Evolutionary conservation across 92 coral and sea anemone species (phyloP).

Genomic region (Montipora capitata): DNA sequence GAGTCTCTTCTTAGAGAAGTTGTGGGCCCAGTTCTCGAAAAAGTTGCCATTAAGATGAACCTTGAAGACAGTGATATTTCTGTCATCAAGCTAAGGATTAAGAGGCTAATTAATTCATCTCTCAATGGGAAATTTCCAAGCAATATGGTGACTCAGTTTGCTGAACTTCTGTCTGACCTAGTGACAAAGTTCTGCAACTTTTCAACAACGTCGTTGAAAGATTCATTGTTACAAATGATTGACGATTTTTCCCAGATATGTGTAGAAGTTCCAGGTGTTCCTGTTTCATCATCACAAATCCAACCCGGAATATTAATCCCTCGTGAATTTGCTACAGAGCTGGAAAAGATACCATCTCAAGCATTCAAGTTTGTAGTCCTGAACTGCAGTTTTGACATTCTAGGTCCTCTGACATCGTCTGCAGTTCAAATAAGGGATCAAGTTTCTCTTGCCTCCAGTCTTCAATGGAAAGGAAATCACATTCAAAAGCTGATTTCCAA

Average conservation of each 20-base stretch:
- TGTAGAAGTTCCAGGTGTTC: conserved; percentile 81
- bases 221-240: conserved; percentile 59
- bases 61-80: conserved; percentile 8
- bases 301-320: conserved; percentile 89
- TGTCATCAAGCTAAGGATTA: conserved; percentile 35
- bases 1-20: conserved; percentile 39
- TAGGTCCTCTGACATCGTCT: conserved; percentile 42
- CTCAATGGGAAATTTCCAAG: conserved; percentile 86
- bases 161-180: conserved; percentile 68
- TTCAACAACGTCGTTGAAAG: conserved; percentile 38
- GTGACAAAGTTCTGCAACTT: conserved; percentile 54
- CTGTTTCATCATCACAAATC: conserved; percentile 78
- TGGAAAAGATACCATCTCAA: conserved; percentile 43
- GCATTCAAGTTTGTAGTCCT: conserved; percentile 79
- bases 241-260: conserved; percentile 86
- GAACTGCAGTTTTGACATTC: conserved; percentile 72
- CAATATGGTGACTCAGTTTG: conserved; percentile 51
- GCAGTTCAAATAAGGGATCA: conserved; percentile 55
- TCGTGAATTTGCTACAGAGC: conserved; percentile 82
- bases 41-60: conserved; percentile 45
- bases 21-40: conserved; percentile 62
- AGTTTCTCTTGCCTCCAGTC: conserved; percentile 35
- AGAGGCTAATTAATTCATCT: conserved; percentile 59
- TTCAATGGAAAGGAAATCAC: conserved; percentile 69
- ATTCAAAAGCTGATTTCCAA: conserved; percentile 45